Conservation (phyloP, 2,113 vertebrate species). For the Psettodes erumei region DNA sequence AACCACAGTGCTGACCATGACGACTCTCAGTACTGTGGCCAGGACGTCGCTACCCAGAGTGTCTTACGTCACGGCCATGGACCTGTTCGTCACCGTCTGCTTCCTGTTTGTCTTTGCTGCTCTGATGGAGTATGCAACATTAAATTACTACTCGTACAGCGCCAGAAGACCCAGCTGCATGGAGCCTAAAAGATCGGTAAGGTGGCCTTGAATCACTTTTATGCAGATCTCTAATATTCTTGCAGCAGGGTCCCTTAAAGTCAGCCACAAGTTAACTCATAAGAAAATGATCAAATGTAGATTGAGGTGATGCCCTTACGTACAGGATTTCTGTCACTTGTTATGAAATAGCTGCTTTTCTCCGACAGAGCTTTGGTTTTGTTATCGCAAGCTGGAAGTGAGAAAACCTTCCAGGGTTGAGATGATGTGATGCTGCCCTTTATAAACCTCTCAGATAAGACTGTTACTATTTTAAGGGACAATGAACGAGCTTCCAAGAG, state of each 20-base stretch:
- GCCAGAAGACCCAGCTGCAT: slow-evolving; percentile 81
- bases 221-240: not conserved
- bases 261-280: not conserved
- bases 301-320: not conserved
- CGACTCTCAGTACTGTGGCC: slow-evolving; percentile 94
- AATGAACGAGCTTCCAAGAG: slow-evolving; percentile 7
- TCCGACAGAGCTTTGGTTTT: slow-evolving; percentile 14
- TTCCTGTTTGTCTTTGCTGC: slow-evolving; percentile 98
- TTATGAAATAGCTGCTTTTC: slow-evolving; percentile 14
- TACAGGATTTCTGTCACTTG: slow-evolving; percentile 12
- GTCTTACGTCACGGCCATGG: slow-evolving; percentile 97
- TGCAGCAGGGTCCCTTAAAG: not conserved
- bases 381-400: slow-evolving; percentile 16
- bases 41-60: slow-evolving; percentile 94
- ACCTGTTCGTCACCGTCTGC: slow-evolving; percentile 97
- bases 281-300: not conserved
- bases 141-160: slow-evolving; percentile 93
- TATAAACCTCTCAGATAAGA: slow-evolving; percentile 41
- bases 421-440: slow-evolving; percentile 45
- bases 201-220: not conserved
- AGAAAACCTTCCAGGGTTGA: slow-evolving; percentile 26
- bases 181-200: slow-evolving; percentile 88
- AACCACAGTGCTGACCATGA: slow-evolving; percentile 97
- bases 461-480: slow-evolving; percentile 56
- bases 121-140: slow-evolving; percentile 95